phyloP scores from a whole-genome alignment of 2,888 invertebrate genomes.

The Lutraria lutraria region DNA sequence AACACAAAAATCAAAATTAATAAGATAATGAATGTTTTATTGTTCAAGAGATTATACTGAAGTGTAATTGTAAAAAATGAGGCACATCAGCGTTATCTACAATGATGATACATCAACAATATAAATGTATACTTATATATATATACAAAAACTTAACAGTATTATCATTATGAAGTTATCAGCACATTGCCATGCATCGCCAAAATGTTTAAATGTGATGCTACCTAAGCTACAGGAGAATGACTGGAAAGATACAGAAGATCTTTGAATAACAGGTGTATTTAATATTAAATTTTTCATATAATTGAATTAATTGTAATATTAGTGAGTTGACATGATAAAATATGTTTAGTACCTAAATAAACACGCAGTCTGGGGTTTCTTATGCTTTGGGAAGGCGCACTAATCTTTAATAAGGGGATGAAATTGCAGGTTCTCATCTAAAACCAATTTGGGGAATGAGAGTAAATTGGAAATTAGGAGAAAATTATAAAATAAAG shows the following conservation, averaged over 20 bases:
- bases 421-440: too few species aligned
- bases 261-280: not conserved
- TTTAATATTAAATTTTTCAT: too few species aligned
- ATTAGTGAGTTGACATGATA: too few species aligned
- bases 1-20: too few species aligned
- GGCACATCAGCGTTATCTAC: not conserved
- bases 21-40: not conserved
- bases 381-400: too few species aligned
- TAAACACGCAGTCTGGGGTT: too few species aligned
- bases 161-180: not conserved
- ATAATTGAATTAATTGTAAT: too few species aligned
- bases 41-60: not conserved
- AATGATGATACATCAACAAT: not conserved
- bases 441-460: too few species aligned
- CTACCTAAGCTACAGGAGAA: not conserved
- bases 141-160: constrained; percentile 19
- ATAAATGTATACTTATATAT: constrained; percentile 12
- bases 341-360: too few species aligned
- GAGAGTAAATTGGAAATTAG: too few species aligned
- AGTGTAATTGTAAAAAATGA: not conserved
- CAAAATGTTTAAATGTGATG: not conserved
- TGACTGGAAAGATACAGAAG: not conserved
- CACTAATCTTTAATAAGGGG: too few species aligned
- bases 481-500: too few species aligned
- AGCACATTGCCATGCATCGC: not conserved